Base-by-base conservation (phyloP, 2,797 vertebrate genomes). In the Ispidina lecontei region DNA sequence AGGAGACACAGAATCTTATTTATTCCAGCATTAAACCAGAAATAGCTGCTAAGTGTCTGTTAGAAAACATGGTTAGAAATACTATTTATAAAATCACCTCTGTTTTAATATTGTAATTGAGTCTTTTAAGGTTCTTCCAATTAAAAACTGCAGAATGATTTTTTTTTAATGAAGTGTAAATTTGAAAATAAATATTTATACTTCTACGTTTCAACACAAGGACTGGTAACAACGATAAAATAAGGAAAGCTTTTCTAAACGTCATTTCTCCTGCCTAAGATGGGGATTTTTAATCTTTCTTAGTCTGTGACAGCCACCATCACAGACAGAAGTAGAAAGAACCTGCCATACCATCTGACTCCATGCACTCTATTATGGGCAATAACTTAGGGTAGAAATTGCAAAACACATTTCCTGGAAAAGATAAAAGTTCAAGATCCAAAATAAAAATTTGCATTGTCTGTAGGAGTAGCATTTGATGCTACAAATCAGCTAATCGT, bases 71-170 rank as follows among this genome's bases (percentile, higher is more conserved):
- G 5, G 14, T 43, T 75, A 75, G 23, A 56, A 71, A 77, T 17
- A 44, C 2, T 29, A 9, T 13, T 72, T 60, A 31, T 21, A 15
- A 78, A 64, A 63, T 4, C 0, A 0, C 3, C 19, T 37, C 13
- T 2, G 10, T 37, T 33, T 91, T 13, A 80, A 59, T 65, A 73
- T 49, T 44, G 18, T 23, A 71, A 72, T 2, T 7, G 4, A 28
- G 2, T 14, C 73, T 84, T 63, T 64, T 37, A 55, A 47, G 8
- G 7, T 49, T 88, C 13, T 44, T 60, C 49, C 49, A 63, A 19
- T n/a, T 74, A 63, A 44, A 78, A 79, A 31, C 28, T 26, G 7
- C 20, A 59, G 44, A 81, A 68, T 3, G 60, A 69, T 6, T 43
- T 33, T 43, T 33, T 4, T 74, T 17, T 65, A 49, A 46, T 52